Evolutionary conservation across 53 echinoderm and acorn worm genomes (phyloP).

Genomic region (Echinometra lucunter): DNA sequence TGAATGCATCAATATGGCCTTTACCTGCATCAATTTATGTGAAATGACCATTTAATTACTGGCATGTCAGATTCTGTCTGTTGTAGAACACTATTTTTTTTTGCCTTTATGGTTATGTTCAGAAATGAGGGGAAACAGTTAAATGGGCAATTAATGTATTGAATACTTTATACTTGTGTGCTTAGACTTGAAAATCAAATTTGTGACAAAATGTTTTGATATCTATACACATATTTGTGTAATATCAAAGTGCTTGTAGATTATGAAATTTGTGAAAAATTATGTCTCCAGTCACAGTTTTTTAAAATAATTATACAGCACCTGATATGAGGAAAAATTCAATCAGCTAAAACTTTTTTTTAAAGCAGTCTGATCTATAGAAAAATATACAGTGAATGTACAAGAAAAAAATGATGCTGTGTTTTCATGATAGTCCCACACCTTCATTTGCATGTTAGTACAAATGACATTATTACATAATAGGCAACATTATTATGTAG

Average conservation of each 20-base stretch:
- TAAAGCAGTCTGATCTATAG: neutral
- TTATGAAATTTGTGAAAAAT: neutral
- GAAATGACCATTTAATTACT: neutral
- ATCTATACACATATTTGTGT: too few relatives aligned
- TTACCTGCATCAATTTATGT: neutral
- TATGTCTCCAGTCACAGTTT: too few relatives aligned
- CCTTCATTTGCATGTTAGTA: conserved; percentile 23
- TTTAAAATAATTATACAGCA: too few relatives aligned
- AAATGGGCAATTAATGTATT: too few relatives aligned
- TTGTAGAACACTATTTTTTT: neutral
- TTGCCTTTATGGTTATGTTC: too few relatives aligned
- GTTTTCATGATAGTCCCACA: neutral
- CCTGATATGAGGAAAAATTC: neutral
- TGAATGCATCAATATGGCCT: neutral
- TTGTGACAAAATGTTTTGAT: too few relatives aligned
- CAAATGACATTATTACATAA: neutral
- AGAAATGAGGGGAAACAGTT: too few relatives aligned
- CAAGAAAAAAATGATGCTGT: neutral
- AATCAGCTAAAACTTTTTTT: neutral
- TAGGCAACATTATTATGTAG: neutral
- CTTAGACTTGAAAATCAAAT: too few relatives aligned
- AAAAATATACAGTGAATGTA: neutral
- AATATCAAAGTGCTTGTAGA: too few relatives aligned
- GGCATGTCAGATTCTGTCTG: neutral
- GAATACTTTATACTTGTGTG: too few relatives aligned